A percentile compares a stretch with the other conserved stretches of the same genome.
Conservation (phyloP, 2,888 invertebrate species). For the Parnassius orleans region DNA sequence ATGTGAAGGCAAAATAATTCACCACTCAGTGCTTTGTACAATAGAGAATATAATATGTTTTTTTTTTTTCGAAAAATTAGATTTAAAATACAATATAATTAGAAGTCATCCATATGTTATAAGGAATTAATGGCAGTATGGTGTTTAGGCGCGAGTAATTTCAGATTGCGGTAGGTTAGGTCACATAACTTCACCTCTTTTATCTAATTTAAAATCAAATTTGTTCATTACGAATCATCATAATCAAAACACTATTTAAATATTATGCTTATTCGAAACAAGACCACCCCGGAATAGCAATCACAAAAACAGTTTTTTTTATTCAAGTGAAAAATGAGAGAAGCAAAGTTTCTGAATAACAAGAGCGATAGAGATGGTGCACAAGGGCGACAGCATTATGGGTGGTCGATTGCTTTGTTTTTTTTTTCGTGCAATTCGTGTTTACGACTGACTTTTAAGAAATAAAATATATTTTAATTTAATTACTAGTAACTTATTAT, state of each 20-base stretch:
- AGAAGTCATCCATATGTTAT: too few relatives aligned
- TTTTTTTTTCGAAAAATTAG: too few relatives aligned
- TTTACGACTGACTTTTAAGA: conserved; percentile 46
- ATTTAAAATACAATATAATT: too few relatives aligned
- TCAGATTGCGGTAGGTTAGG: too few relatives aligned
- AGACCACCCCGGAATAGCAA: conserved; percentile 72
- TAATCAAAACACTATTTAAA: conserved; percentile 9
- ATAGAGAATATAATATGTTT: too few relatives aligned
- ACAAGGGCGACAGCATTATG: conserved; percentile 49
- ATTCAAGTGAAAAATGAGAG: conserved; percentile 43
- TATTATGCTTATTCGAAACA: conserved; percentile 35
- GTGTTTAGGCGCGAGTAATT: too few relatives aligned
- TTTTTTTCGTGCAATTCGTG: conserved; percentile 57
- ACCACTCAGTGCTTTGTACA: too few relatives aligned
- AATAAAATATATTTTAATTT: conserved; percentile 36
- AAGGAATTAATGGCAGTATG: too few relatives aligned
- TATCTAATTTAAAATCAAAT: too few relatives aligned
- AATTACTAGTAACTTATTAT: neutral
- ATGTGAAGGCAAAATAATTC: too few relatives aligned
- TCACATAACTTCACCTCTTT: too few relatives aligned
- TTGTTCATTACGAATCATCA: too few relatives aligned
- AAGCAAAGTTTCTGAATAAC: conserved; percentile 30
- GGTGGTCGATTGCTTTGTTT: conserved; percentile 62
- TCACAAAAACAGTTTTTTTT: conserved; percentile 58
- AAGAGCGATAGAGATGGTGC: conserved; percentile 42